Evolutionary conservation across 1,140 invertebrate genomes (phyloP), one percentile per base, ranked within the genome.

Genomic region (Drosophila orosa): DNA sequence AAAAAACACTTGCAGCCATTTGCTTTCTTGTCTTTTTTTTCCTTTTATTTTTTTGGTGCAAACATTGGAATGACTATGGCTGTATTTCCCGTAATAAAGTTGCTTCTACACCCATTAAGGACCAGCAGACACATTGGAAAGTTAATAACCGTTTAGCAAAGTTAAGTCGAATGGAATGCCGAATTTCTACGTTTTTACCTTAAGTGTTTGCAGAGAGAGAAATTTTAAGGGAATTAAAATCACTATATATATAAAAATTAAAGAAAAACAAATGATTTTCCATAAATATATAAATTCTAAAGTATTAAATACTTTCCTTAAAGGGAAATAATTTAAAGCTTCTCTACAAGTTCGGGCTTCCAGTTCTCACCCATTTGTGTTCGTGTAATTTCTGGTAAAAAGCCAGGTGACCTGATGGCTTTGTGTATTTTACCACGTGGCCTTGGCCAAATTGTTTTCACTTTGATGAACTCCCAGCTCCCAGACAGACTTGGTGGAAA

Each of bases 111-210:
- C 6, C 48, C 62, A 56, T 76, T 55, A 61, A 24, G 71, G 71
- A n/a, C 58, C 27, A 42, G 59, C 63, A 48, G 71, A 79, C 83
- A 87, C 84, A 79, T 86, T 76, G 57, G 63, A 86, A 89, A 87
- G 76, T 87, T 89, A 87, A 87, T 87, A 83, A 89, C 75, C 83
- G 83, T 87, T 87, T 87, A 89, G 84, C 72, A 50, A 89, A 77
- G 77, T 74, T 77, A 66, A 68, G 40, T 39, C 37, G 48, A 71
- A 57, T 57, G 31, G 44, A 71, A 71, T 57, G 67, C 54, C 42
- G 19, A 71, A 58, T 17, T 40, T 71, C 31, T 31, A 3, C 24
- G n/a, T 17, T 45, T 63, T 35, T 35, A 31, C 22, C 40, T 44
- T 31, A 35, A 69, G n/a, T 50, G 35, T 31, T 61, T 74, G 27